These are phyloP conservation scores for Pinna nobilis DNA, from an alignment of 1,140 invertebrate genomes.

Conservation along the genomic window DNA sequence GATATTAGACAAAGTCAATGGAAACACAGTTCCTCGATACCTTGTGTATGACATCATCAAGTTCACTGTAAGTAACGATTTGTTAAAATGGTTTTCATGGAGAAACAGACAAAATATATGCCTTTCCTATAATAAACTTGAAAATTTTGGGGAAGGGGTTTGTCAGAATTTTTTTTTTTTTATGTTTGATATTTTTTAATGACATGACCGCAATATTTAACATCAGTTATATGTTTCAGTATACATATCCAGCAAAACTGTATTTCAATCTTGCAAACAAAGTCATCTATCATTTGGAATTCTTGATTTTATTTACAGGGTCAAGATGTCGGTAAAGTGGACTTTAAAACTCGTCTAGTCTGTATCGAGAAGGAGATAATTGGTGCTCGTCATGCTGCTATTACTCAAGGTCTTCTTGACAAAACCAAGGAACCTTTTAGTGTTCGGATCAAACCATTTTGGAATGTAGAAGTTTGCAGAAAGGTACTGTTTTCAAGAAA, in stretches of 20 bases:
- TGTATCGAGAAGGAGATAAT: slow-evolving; percentile 85
- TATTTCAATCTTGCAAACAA: too few species aligned
- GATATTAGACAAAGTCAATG: slow-evolving; percentile 82
- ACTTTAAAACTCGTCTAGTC: slow-evolving; percentile 84
- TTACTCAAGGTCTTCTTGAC: slow-evolving; percentile 84
- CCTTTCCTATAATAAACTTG: too few species aligned
- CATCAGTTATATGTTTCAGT: too few species aligned
- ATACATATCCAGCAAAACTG: too few species aligned
- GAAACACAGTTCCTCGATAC: slow-evolving; percentile 86
- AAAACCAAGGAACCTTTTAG: slow-evolving; percentile 85
- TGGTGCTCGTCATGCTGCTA: slow-evolving; percentile 83
- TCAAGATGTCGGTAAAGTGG: slow-evolving; percentile 85
- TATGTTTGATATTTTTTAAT: too few species aligned
- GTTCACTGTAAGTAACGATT: slow-evolving; percentile 79
- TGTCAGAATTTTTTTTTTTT: too few species aligned
- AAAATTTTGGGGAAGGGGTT: too few species aligned
- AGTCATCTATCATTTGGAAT: too few species aligned
- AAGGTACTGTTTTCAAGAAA: slow-evolving; percentile 73
- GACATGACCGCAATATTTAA: too few species aligned
- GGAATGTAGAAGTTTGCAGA: slow-evolving; percentile 83
- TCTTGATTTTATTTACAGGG: slow-evolving; percentile 71
- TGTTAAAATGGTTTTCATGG: background rate
- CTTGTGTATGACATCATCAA: slow-evolving; percentile 96
- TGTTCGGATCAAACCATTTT: slow-evolving; percentile 91
- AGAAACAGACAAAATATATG: too few species aligned